These are phyloP conservation scores for Cosmia trapezina DNA, from an alignment of 2,888 invertebrate species.

Conservation along the genomic window DNA sequence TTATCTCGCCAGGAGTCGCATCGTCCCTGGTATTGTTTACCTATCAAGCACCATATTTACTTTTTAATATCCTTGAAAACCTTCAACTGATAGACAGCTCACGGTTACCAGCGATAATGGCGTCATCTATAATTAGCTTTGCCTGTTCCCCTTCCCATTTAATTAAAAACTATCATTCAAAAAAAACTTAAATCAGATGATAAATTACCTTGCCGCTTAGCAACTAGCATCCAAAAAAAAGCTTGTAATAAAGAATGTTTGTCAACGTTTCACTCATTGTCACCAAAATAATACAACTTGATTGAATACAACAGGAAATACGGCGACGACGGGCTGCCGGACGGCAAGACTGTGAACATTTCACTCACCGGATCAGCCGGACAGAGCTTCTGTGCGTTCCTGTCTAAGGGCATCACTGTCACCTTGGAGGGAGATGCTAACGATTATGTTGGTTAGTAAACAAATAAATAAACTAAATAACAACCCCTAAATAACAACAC, in stretches of 20 bases:
- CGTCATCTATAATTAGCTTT: too few species aligned
- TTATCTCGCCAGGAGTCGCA: too few species aligned
- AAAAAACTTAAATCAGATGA: background rate
- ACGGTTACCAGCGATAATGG: too few species aligned
- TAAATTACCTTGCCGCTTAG: background rate
- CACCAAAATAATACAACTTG: background rate
- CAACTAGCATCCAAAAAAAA: background rate
- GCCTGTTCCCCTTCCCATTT: background rate
- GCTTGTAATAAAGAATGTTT: background rate
- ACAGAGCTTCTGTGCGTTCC: constrained; percentile 99
- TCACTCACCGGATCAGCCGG: constrained; percentile 98
- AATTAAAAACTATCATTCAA: background rate
- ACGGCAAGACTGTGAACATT: constrained; percentile 94
- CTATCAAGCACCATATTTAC: too few species aligned
- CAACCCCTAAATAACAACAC: background rate
- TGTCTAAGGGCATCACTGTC: constrained; percentile 96
- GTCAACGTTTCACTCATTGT: background rate
- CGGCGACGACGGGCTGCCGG: constrained; percentile 96
- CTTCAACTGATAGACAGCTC: too few species aligned
- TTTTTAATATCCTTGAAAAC: too few species aligned
- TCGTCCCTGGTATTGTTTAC: too few species aligned
- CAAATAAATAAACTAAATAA: background rate
- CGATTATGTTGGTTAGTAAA: constrained; percentile 96
- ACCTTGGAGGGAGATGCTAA: constrained; percentile 99
- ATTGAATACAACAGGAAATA: constrained; percentile 92